These are phyloP conservation scores for Acromyrmex heyeri DNA, from an alignment of 1,140 invertebrate species.

Conservation along the genomic window DNA sequence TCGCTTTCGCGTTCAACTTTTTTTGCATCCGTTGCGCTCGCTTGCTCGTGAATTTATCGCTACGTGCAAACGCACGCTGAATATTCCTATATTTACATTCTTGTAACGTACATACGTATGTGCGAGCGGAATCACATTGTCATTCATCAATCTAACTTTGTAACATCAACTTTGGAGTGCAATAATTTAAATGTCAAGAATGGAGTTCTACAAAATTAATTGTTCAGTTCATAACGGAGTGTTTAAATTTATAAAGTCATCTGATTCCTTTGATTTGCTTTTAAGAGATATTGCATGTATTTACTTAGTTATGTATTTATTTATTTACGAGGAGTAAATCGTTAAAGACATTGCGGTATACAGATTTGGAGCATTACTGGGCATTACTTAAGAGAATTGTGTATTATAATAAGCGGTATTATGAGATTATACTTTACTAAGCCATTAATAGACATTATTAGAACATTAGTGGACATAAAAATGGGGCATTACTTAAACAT, in stretches of 20 bases:
- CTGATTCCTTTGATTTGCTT: background rate
- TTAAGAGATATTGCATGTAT: background rate
- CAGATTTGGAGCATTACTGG: no score
- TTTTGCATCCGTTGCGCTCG: background rate
- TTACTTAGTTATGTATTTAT: no score
- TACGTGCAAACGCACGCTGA: conserved; percentile 26
- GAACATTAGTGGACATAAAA: no score
- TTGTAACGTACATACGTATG: background rate
- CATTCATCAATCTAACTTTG: conserved; percentile 29
- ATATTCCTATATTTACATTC: conserved; percentile 49
- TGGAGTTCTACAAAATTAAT: background rate
- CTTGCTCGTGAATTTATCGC: conserved; percentile 42
- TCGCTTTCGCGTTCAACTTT: conserved; percentile 43
- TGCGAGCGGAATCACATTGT: background rate
- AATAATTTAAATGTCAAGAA: conserved; percentile 43
- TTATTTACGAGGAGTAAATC: no score
- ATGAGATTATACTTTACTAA: no score
- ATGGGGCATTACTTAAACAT: no score
- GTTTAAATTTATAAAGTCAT: background rate
- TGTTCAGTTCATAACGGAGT: background rate
- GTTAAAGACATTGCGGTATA: no score
- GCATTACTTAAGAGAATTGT: no score
- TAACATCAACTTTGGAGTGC: conserved; percentile 9
- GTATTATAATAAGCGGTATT: no score
- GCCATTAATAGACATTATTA: no score